Evolutionary conservation across 2,888 invertebrate genomes (phyloP).

Genomic region (Criorhina ranunculi): DNA sequence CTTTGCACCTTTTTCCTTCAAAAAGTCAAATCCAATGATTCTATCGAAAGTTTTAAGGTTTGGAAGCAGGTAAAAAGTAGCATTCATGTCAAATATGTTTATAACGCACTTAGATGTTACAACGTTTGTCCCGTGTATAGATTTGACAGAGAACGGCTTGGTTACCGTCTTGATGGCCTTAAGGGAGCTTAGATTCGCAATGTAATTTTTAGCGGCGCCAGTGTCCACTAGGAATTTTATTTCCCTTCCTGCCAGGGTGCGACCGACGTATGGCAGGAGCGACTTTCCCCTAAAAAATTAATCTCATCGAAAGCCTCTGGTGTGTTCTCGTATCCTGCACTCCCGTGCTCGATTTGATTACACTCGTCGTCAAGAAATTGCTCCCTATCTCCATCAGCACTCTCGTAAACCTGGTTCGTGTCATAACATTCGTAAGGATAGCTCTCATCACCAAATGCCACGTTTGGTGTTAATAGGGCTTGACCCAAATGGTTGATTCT

Average conservation of each 20-base stretch:
- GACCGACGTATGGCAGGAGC: background rate
- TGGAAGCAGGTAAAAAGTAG: slow-evolving; percentile 55
- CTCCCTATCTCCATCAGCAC: too few species aligned
- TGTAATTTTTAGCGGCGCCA: slow-evolving; percentile 61
- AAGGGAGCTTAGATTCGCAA: slow-evolving; percentile 34
- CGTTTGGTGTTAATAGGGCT: background rate
- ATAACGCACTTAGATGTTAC: slow-evolving; percentile 16
- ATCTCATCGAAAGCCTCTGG: slow-evolving; percentile 5
- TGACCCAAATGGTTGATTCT: slow-evolving; percentile 4
- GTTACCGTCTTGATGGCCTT: slow-evolving; percentile 34
- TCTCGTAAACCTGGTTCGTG: background rate
- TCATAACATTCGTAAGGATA: slow-evolving; percentile 1
- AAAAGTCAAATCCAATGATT: slow-evolving; percentile 63
- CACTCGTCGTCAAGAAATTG: background rate
- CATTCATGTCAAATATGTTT: slow-evolving; percentile 55
- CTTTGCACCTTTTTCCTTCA: slow-evolving; percentile 41
- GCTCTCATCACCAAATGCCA: background rate
- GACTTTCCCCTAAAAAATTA: slow-evolving; percentile 25
- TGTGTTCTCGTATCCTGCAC: background rate
- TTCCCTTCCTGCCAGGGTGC: slow-evolving; percentile 32
- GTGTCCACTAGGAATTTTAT: slow-evolving; percentile 38
- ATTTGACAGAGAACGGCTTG: slow-evolving; percentile 14
- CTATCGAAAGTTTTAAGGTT: slow-evolving; percentile 56
- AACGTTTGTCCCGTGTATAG: slow-evolving; percentile 14
- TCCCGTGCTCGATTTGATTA: background rate